Conservation (phyloP, 2,113 vertebrate species). For the Syngnathus scovelli region DNA sequence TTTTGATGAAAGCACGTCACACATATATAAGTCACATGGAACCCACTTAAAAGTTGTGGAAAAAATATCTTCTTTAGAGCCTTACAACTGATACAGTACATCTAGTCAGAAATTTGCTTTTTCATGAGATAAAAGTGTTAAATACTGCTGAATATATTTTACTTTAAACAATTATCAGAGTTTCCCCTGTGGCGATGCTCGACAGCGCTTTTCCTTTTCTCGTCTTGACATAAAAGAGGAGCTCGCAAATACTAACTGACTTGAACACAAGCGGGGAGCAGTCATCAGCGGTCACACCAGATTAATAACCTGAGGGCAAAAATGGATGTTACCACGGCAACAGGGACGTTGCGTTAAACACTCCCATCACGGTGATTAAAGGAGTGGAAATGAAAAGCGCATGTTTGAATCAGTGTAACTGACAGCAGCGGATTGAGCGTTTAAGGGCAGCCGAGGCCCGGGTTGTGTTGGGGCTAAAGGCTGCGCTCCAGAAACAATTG, state of each 20-base stretch:
- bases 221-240: slow-evolving; percentile 11
- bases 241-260: slow-evolving; percentile 15
- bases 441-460: slow-evolving; percentile 18
- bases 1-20: background rate
- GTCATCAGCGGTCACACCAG: slow-evolving; percentile 26
- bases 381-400: slow-evolving; percentile 29
- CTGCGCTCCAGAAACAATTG: background rate
- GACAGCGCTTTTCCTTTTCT: background rate
- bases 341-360: slow-evolving; percentile 46
- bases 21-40: background rate
- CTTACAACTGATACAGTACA: background rate
- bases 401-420: slow-evolving; percentile 17
- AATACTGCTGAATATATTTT: slow-evolving; percentile 5
- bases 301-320: slow-evolving; percentile 7
- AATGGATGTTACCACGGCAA: slow-evolving; percentile 48
- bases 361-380: slow-evolving; percentile 48
- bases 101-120: background rate
- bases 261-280: slow-evolving; percentile 3
- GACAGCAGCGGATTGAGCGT: slow-evolving; percentile 21
- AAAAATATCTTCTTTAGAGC: background rate
- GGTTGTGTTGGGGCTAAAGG: slow-evolving; percentile 16
- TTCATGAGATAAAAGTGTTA: background rate
- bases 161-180: slow-evolving; percentile 5
- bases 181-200: background rate
- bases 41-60: too few relatives aligned